These are phyloP conservation scores for Druon quercuslanigerum DNA, from an alignment of 1,140 invertebrate genomes.

Conservation along the genomic window DNA sequence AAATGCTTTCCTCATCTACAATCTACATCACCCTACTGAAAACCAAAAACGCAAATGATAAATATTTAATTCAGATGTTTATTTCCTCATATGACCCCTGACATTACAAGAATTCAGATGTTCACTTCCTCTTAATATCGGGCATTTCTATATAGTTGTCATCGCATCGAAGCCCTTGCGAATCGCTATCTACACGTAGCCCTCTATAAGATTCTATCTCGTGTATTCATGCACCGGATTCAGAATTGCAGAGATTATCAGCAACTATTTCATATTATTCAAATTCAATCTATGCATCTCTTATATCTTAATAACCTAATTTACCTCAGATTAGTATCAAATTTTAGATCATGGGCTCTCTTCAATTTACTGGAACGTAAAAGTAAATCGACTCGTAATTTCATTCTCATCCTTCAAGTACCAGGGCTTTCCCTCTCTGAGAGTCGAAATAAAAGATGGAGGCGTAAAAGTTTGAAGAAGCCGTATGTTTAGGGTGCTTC, in stretches of 20 bases:
- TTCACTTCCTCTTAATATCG: not conserved
- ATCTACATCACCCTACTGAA: not conserved
- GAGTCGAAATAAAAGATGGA: slow-evolving; percentile 44
- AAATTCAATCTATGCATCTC: too few relatives aligned
- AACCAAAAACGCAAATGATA: not conserved
- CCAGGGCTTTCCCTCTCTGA: slow-evolving; percentile 37
- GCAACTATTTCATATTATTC: too few relatives aligned
- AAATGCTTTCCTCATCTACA: slow-evolving; percentile 5
- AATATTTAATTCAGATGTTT: not conserved
- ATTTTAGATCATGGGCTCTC: not conserved
- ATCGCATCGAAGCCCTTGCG: not conserved
- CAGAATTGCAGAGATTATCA: too few relatives aligned
- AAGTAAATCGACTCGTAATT: not conserved
- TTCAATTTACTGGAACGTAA: not conserved
- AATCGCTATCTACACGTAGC: not conserved
- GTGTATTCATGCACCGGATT: not conserved
- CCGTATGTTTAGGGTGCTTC: slow-evolving; percentile 50
- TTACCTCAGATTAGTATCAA: not conserved
- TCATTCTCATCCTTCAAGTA: slow-evolving; percentile 22
- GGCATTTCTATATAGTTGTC: slow-evolving; percentile 10
- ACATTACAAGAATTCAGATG: slow-evolving; percentile 1
- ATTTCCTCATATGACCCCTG: not conserved
- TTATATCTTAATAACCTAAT: too few relatives aligned
- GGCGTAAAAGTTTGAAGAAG: slow-evolving; percentile 59
- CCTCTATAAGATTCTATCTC: slow-evolving; percentile 16